These are phyloP conservation scores for Hozukius guyotensis DNA, from an alignment of 2,797 vertebrate genomes.

Conservation along the genomic window DNA sequence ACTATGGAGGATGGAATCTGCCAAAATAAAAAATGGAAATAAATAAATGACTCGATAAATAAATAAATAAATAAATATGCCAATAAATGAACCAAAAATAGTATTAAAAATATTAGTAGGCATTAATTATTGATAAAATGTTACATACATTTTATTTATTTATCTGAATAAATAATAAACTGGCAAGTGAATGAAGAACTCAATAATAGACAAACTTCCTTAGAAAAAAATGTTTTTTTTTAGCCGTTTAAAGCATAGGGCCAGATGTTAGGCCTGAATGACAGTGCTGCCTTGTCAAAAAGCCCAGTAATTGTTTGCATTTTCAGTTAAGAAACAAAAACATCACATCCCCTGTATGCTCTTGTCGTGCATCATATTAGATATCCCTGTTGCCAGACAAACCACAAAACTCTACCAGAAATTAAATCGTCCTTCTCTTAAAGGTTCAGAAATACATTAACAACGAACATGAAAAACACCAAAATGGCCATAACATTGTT, in stretches of 20 bases:
- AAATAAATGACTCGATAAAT: too few species aligned
- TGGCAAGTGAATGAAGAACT: not conserved
- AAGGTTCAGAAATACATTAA: not conserved
- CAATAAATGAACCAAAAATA: too few species aligned
- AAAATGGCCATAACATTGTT: not conserved
- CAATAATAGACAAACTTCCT: not conserved
- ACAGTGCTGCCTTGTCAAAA: not conserved
- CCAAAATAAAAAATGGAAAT: accelerated
- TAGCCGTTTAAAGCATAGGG: not conserved
- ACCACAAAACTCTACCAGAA: not conserved
- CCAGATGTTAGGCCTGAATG: not conserved
- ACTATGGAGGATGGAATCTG: not conserved
- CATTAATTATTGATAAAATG: too few species aligned
- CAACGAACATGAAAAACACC: not conserved
- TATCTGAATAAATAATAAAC: not conserved
- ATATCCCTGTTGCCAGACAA: not conserved
- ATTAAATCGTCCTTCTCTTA: not conserved
- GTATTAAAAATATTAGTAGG: too few species aligned
- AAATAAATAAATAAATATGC: accelerated
- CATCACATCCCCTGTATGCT: accelerated
- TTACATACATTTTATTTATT: too few species aligned
- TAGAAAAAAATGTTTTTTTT: too few species aligned
- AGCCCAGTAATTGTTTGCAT: too few species aligned
- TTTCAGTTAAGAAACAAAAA: not conserved
- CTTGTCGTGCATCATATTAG: not conserved